Base-by-base conservation (phyloP, 2,113 vertebrate genomes). In the Otis tarda region DNA sequence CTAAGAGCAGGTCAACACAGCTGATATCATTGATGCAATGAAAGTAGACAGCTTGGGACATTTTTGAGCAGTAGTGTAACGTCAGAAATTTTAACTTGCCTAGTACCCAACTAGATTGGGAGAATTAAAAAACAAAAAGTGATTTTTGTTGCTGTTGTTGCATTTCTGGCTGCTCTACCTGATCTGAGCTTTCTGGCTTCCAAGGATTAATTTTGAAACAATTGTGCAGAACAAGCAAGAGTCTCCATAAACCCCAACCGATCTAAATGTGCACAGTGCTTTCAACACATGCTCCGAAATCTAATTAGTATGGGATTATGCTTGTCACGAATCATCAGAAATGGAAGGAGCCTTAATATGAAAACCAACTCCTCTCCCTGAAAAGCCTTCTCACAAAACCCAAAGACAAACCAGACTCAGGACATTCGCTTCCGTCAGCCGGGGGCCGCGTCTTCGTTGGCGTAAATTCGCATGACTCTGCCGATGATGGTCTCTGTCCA, bases 291-390 rank as follows among this genome's bases (percentile, higher is more conserved):
- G 67, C 14, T 16, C 77, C 4, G 23, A 87, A 96, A 97, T 97
- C 95, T 96, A 97, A 97, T 97, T 96, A 97, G 92, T 52, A n/a
- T 24, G 35, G 96, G 97, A 98, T 97, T 97, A 95, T 59, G 89
- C 61, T n/a, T 49, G 95, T 95, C 96, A 77, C 86, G 93, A 94
- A 90, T 43, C 90, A 87, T 93, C 84, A 85, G 80, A 60, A 75
- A 76, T 35, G 41, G 71, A 61, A 75, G 89, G 87, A 91, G 80
- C 81, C 91, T 77, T 12, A 12, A 31, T 10, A 2, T 69, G 57
- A 57, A 92, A 95, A 92, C 33, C 92, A 79, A 0, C 53, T 86
- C 60, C 76, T 90, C 43, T 64, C 69, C 73, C 86, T 35, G 64
- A 39, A 97, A 83, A 94, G 31, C 63, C 79, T 87, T 47, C 83